Percentiles rank a stretch among this genome's conserved stretches.
Evolutionary conservation across 1,140 invertebrate genomes (phyloP).

Genomic region (Adoxophyes honmai): DNA sequence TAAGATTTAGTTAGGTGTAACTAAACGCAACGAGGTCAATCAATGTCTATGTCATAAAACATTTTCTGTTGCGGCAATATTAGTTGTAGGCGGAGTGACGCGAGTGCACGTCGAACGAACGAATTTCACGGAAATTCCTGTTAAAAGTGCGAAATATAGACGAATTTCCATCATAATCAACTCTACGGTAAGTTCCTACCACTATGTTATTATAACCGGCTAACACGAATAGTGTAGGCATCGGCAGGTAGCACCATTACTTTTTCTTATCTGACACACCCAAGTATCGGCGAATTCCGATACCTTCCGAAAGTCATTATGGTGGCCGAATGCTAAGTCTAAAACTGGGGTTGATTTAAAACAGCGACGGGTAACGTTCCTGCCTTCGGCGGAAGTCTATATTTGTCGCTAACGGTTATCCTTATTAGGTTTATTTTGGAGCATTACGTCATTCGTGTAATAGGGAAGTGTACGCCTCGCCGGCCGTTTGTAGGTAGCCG

Average conservation of each 20-base stretch:
- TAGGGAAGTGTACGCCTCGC: conserved; percentile 34
- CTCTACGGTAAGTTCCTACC: neutral
- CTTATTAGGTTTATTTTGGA: conserved; percentile 73
- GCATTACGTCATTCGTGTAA: conserved; percentile 69
- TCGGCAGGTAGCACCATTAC: conserved; percentile 30
- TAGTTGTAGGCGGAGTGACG: conserved; percentile 44
- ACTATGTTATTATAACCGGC: neutral
- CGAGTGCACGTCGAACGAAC: conserved; percentile 56
- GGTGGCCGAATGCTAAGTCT: conserved; percentile 1
- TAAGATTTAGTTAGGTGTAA: neutral
- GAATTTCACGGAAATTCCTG: conserved; percentile 38
- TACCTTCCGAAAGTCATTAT: conserved; percentile 23
- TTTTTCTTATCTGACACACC: conserved; percentile 61
- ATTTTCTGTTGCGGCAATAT: conserved; percentile 38
- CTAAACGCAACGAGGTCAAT: conserved; percentile 17
- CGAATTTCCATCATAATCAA: conserved; percentile 1
- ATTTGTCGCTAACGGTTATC: conserved; percentile 43
- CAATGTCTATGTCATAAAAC: conserved; percentile 20
- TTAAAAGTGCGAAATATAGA: conserved; percentile 12
- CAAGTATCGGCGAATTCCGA: conserved; percentile 43
- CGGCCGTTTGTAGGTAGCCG: neutral
- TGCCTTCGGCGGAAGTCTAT: conserved; percentile 37
- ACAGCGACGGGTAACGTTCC: neutral
- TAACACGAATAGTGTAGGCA: neutral
- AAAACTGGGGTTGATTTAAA: neutral